Evolutionary conservation across 2,888 invertebrate species (phyloP).

Genomic region (Mayetiola destructor): DNA sequence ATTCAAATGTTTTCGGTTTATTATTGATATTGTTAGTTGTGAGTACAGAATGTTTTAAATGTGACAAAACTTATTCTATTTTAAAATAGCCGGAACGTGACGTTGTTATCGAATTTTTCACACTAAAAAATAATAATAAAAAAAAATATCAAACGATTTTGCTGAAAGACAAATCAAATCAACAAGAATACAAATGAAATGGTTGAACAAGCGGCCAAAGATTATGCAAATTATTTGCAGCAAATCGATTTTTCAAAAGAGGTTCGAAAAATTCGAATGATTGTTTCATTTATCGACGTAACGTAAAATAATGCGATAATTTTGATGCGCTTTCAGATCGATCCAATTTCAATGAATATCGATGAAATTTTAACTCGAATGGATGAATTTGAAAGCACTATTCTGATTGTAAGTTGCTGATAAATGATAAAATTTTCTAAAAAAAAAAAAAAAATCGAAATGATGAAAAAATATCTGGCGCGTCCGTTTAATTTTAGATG

Average conservation of each 20-base stretch:
- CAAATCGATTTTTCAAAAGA: conserved; percentile 41
- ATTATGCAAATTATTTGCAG: conserved; percentile 41
- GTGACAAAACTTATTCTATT: too few relatives aligned
- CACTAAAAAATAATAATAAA: too few relatives aligned
- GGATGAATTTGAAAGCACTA: conserved; percentile 48
- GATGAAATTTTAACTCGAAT: conserved; percentile 52
- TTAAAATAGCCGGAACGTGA: too few relatives aligned
- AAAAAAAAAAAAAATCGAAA: conserved; percentile 13
- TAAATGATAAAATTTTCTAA: neutral
- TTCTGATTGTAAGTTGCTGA: conserved; percentile 39
- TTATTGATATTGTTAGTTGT: too few relatives aligned
- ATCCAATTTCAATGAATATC: conserved; percentile 45
- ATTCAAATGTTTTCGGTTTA: too few relatives aligned
- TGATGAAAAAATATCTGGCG: conserved; percentile 21
- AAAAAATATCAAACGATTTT: too few relatives aligned
- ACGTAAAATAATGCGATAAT: neutral
- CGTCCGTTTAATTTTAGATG: conserved; percentile 22
- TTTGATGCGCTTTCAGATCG: conserved; percentile 25
- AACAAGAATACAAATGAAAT: conserved; percentile 30
- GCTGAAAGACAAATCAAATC: too few relatives aligned
- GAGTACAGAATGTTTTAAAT: too few relatives aligned
- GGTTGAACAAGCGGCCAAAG: conserved; percentile 39
- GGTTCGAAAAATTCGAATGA: conserved; percentile 25
- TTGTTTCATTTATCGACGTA: neutral
- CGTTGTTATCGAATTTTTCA: too few relatives aligned